Evolutionary conservation across 2,888 invertebrate genomes (phyloP).

Genomic region (Therioaphis trifolii): DNA sequence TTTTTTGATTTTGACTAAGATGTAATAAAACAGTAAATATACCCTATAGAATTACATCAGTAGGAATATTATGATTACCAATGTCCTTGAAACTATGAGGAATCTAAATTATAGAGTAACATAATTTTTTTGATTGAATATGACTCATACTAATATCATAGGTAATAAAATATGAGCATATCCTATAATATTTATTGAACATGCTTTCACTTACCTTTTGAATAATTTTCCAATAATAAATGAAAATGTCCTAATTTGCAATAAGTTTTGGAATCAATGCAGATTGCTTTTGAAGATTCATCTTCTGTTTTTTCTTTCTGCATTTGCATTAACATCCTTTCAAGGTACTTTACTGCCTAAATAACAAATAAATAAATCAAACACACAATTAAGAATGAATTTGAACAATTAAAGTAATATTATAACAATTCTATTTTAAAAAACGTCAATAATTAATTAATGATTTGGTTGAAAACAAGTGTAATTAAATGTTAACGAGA

Average conservation of each 20-base stretch:
- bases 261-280: constrained; percentile 89
- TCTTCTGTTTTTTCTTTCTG: constrained; percentile 67
- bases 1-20: constrained; percentile 1
- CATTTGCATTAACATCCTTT: constrained; percentile 81
- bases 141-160: not conserved
- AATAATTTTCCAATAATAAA: constrained; percentile 90
- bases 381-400: constrained; percentile 12
- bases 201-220: constrained; percentile 79
- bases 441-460: not conserved
- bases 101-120: constrained; percentile 26
- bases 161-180: not conserved
- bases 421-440: not conserved
- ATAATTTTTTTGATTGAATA: constrained; percentile 6
- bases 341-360: constrained; percentile 85
- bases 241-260: constrained; percentile 96
- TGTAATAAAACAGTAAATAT: constrained; percentile 7
- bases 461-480: not conserved
- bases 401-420: not conserved
- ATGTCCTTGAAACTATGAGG: constrained; percentile 8
- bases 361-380: constrained; percentile 64
- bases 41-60: constrained; percentile 13
- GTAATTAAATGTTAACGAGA: not conserved
- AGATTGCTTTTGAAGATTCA: constrained; percentile 74
- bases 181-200: constrained; percentile 9
- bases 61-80: not conserved